Conservation (phyloP, 2,888 invertebrate genomes). For the Osmoderma eremita region DNA sequence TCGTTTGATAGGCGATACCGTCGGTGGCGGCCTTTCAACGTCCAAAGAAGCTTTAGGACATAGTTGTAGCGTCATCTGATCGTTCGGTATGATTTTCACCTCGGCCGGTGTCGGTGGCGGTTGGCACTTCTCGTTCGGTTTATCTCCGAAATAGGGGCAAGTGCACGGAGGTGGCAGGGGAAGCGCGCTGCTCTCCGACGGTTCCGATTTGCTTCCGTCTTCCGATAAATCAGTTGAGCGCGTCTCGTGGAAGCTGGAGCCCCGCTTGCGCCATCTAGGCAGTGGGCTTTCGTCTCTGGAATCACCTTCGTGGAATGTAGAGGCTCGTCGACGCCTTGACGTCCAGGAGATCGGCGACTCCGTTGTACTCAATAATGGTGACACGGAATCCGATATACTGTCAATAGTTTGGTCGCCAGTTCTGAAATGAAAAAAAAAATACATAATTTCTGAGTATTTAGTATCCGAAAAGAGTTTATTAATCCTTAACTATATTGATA, state of each 20-base stretch:
- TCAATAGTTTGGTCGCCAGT: slow-evolving; percentile 54
- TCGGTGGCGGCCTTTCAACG: slow-evolving; percentile 59
- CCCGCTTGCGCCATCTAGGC: slow-evolving; percentile 61
- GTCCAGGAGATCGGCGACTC: slow-evolving; percentile 54
- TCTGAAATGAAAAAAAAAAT: slow-evolving; percentile 46
- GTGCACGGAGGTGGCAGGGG: slow-evolving; percentile 80
- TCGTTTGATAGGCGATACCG: slow-evolving; percentile 63
- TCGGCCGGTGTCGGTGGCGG: slow-evolving; percentile 64
- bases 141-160: slow-evolving; percentile 83
- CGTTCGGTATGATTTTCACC: slow-evolving; percentile 66
- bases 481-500: too few relatives aligned
- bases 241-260: slow-evolving; percentile 66
- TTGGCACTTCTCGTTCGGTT: slow-evolving; percentile 66
- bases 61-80: slow-evolving; percentile 41
- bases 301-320: slow-evolving; percentile 66
- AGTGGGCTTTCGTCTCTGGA: slow-evolving; percentile 59
- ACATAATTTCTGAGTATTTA: too few relatives aligned
- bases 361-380: slow-evolving; percentile 57
- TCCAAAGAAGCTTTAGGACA: slow-evolving; percentile 52
- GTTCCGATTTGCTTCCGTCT: slow-evolving; percentile 56
- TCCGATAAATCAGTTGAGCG: slow-evolving; percentile 47
- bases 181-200: slow-evolving; percentile 51
- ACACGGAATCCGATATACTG: slow-evolving; percentile 58
- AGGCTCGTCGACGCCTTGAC: slow-evolving; percentile 61
- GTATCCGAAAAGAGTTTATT: background rate